Conservation (phyloP, 2,797 vertebrate genomes). For the Microctenopoma lineatum region DNA sequence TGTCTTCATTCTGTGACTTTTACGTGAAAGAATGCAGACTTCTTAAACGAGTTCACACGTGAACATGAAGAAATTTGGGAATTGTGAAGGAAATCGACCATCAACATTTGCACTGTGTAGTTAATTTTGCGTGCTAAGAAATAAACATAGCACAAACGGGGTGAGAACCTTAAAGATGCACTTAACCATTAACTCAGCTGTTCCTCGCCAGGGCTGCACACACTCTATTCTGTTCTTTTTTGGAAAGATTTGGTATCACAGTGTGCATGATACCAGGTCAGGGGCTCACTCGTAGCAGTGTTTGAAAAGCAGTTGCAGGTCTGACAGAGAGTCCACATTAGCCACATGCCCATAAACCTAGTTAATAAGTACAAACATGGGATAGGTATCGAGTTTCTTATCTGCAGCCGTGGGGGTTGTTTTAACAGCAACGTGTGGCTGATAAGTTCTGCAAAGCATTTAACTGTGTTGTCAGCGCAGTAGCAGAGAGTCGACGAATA, state of each 20-base stretch:
- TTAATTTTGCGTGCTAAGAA: conserved; percentile 29
- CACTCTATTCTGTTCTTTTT: not conserved
- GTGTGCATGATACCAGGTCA: conserved; percentile 23
- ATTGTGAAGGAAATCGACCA: conserved; percentile 2
- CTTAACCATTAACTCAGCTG: not conserved
- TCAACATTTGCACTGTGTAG: conserved; percentile 4
- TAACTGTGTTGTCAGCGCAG: not conserved
- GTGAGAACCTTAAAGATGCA: not conserved
- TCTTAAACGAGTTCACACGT: not conserved
- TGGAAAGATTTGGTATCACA: not conserved
- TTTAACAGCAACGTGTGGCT: conserved; percentile 45
- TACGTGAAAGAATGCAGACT: not conserved
- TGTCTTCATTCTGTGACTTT: not conserved
- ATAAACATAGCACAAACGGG: conserved; percentile 1
- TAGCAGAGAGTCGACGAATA: not conserved
- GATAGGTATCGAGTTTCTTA: conserved; percentile 25
- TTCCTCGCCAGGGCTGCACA: not conserved
- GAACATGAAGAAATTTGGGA: conserved; percentile 9
- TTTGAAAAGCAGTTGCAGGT: conserved; percentile 32
- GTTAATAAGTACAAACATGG: conserved; percentile 55
- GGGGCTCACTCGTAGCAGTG: conserved; percentile 7
- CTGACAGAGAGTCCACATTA: conserved; percentile 13
- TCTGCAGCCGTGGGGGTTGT: conserved; percentile 36
- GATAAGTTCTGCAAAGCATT: conserved; percentile 17
- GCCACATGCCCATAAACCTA: conserved; percentile 19